Evolutionary conservation across 2,888 invertebrate genomes (phyloP), one percentile per base, ranked within the genome.

Genomic region (Hirtodrosophila duncani): DNA sequence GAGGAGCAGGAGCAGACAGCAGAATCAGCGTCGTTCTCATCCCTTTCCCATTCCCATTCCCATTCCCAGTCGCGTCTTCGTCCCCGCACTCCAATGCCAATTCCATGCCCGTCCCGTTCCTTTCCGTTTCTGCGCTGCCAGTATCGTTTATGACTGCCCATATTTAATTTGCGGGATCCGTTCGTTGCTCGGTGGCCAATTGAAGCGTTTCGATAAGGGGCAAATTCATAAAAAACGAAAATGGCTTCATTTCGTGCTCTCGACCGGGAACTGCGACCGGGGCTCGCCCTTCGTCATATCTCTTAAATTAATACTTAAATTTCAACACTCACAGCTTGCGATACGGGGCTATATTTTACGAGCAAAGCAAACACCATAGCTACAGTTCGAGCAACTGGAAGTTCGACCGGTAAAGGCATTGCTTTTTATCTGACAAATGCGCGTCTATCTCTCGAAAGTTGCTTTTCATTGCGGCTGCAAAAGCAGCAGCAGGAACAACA

Each of bases 191-290:
- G 63, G 72, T 75, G 69, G 67, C 75, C 81, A 77, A 77, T 77
- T 81, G 75, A 81, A 77, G 79, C 63, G 67, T 79, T 52, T 63
- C 81, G 75, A 77, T 77, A 77, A 77, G 79, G 63, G 69, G 71
- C 63, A 77, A 81, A 77, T 66, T 68, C 81, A 81, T 80, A 79
- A 80, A 80, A n/a, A 74, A 80, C 77, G 78, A 80, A 80, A 81
- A 79, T 80, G 78, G 78, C 82, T 81, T 77, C 57, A 79, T 79
- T 81, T 78, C 45, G 63, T 55, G 64, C 57, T 53, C 41, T 24
- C 10, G 38, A 49, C 31, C 9, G 24, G 24, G 18, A 26, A 38
- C 10, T 33, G 31, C 21, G 17, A 8, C 26, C 34, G 44, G 52
- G 58, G 51, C 57, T 63, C 53, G 75, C 70, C 65, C 72, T 63